These are phyloP conservation scores for Agrilus mali DNA, from an alignment of 2,888 invertebrate genomes.

Conservation along the genomic window DNA sequence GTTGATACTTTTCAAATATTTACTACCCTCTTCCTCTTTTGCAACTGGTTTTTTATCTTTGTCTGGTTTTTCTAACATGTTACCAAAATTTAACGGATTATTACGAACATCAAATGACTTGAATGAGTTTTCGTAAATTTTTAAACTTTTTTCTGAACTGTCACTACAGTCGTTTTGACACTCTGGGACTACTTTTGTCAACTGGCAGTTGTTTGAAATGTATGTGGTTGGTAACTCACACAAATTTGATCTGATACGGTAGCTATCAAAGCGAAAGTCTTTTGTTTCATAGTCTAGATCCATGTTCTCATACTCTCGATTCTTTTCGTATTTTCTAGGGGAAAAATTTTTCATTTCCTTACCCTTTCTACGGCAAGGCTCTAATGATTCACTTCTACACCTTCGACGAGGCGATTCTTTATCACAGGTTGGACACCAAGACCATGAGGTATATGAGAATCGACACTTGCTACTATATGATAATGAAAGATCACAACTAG, in stretches of 20 bases:
- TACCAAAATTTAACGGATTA: constrained; percentile 11
- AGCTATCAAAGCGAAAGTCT: constrained; percentile 18
- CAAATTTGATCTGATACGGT: constrained; percentile 26
- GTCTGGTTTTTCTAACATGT: constrained; percentile 13
- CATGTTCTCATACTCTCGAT: constrained; percentile 30
- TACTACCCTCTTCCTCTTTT: constrained; percentile 7
- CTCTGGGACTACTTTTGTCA: constrained; percentile 11
- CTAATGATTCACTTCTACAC: constrained; percentile 29
- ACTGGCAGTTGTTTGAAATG: constrained; percentile 31
- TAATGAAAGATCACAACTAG: constrained; percentile 23
- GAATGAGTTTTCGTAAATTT: constrained; percentile 19
- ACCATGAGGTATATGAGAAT: constrained; percentile 29
- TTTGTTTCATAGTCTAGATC: constrained; percentile 27
- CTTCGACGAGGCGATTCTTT: constrained; percentile 27
- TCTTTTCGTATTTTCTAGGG: constrained; percentile 24
- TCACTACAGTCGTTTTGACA: constrained; percentile 16
- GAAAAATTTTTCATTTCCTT: constrained; percentile 29
- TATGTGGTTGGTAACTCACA: constrained; percentile 33
- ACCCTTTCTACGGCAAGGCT: constrained; percentile 26
- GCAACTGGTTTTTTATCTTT: constrained; percentile 8
- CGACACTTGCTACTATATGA: constrained; percentile 24
- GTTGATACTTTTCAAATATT: background rate
- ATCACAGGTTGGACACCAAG: constrained; percentile 33
- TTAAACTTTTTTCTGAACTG: constrained; percentile 21
- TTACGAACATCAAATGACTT: constrained; percentile 12